Conservation (phyloP, 2,888 invertebrate species). For the Stenodema calcarata region DNA sequence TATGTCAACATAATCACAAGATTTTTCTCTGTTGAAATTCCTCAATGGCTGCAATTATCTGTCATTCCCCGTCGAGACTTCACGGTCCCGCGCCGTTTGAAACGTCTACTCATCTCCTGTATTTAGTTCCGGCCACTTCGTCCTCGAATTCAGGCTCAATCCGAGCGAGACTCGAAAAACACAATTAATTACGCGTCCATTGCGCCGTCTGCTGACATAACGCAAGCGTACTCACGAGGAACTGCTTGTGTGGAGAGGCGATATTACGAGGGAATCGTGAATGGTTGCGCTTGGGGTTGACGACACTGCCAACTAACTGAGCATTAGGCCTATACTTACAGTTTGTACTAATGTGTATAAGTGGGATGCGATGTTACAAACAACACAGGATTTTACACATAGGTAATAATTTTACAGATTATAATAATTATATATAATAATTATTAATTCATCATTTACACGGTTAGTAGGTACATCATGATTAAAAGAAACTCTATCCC, state of each 20-base stretch:
- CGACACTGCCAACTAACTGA: too few species aligned
- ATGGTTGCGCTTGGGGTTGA: neutral
- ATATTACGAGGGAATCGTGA: neutral
- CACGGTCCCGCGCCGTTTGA: neutral
- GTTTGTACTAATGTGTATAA: too few species aligned
- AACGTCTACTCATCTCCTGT: slow-evolving; percentile 3
- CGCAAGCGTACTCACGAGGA: neutral
- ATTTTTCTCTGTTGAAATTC: neutral
- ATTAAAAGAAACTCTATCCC: too few species aligned
- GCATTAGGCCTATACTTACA: too few species aligned
- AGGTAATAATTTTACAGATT: too few species aligned
- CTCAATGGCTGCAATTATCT: neutral
- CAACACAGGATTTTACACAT: too few species aligned
- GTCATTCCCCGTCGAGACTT: neutral
- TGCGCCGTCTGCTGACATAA: neutral
- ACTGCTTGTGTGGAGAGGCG: neutral
- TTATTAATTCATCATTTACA: too few species aligned
- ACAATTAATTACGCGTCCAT: neutral
- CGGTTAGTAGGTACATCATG: too few species aligned
- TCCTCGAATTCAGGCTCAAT: neutral
- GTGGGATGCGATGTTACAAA: too few species aligned
- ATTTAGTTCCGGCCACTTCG: slow-evolving; percentile 12
- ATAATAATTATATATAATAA: too few species aligned
- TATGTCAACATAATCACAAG: neutral
- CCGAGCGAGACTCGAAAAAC: neutral